phyloP scores from a whole-genome alignment of 2,888 invertebrate genomes.

The Artemia sinica region DNA sequence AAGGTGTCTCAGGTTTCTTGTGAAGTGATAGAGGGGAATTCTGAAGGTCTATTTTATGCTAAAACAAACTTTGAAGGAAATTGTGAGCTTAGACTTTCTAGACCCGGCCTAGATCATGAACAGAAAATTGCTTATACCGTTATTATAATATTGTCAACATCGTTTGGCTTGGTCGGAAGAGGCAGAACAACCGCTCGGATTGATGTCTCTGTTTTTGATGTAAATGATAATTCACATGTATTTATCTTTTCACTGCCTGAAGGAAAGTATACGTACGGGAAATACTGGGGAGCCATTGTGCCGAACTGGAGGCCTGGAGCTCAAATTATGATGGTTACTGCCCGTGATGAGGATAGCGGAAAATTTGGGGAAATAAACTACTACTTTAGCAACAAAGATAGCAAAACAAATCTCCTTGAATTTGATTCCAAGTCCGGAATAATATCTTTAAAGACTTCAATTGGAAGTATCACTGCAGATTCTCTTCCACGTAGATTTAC shows the following conservation, averaged over 20 bases:
- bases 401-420: slow-evolving; percentile 46
- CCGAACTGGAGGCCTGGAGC: slow-evolving; percentile 33
- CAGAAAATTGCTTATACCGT: slow-evolving; percentile 38
- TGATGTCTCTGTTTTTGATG: slow-evolving; percentile 62
- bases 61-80: slow-evolving; percentile 59
- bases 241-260: slow-evolving; percentile 52
- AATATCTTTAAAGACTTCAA: slow-evolving; percentile 51
- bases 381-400: slow-evolving; percentile 31
- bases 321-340: slow-evolving; percentile 30
- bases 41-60: slow-evolving; percentile 51
- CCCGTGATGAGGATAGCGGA: slow-evolving; percentile 69
- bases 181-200: slow-evolving; percentile 53
- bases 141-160: slow-evolving; percentile 56
- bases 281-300: slow-evolving; percentile 60
- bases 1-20: slow-evolving; percentile 54
- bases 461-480: slow-evolving; percentile 46
- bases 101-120: slow-evolving; percentile 52
- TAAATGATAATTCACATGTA: slow-evolving; percentile 72
- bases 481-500: slow-evolving; percentile 54
- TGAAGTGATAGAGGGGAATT: slow-evolving; percentile 56
- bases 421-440: slow-evolving; percentile 57
- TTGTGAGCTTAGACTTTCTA: slow-evolving; percentile 56
- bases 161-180: slow-evolving; percentile 61
- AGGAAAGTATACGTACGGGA: slow-evolving; percentile 41
- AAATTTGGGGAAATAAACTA: slow-evolving; percentile 62